Percentiles rank a stretch among this genome's conserved stretches.
Evolutionary conservation across 2,113 vertebrate species (phyloP).

Genomic region (Callionymus lyra): DNA sequence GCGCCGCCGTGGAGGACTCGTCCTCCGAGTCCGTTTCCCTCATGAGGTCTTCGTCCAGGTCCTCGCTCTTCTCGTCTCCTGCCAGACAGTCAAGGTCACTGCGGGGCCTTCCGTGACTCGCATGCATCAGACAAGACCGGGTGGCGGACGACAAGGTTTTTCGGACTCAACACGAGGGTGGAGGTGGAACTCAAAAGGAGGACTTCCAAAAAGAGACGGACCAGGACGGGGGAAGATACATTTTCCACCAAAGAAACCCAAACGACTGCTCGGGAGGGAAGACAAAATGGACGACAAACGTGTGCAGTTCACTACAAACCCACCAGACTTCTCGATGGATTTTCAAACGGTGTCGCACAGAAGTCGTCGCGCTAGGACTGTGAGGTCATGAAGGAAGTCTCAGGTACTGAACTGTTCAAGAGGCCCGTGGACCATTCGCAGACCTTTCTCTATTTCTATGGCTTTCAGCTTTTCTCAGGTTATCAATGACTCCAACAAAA

Average conservation of each 20-base stretch:
- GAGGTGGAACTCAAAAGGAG: constrained; percentile 27
- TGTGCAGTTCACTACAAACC: no score
- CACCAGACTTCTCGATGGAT: no score
- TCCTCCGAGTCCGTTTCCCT: constrained; percentile 24
- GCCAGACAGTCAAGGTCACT: constrained; percentile 67
- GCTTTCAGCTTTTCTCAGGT: no score
- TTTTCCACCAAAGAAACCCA: constrained; percentile 4
- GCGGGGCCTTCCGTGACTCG: constrained; percentile 52
- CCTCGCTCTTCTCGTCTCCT: constrained; percentile 50
- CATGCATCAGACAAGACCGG: constrained; percentile 47
- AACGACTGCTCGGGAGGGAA: no score
- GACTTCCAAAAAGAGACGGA: constrained; percentile 22
- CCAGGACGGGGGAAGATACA: constrained; percentile 4
- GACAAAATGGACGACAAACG: not conserved
- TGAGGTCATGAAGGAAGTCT: no score
- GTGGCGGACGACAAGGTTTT: constrained; percentile 23
- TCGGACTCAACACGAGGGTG: constrained; percentile 22
- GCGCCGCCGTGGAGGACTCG: constrained; percentile 13
- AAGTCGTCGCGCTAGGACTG: no score
- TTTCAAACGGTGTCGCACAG: no score
- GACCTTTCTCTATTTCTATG: no score
- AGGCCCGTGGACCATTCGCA: no score
- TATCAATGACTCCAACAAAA: no score
- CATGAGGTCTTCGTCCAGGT: constrained; percentile 15
- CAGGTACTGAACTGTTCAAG: no score